phyloP scores from a whole-genome alignment of 2,797 vertebrate species.

The Tragelaphus eurycerus region DNA sequence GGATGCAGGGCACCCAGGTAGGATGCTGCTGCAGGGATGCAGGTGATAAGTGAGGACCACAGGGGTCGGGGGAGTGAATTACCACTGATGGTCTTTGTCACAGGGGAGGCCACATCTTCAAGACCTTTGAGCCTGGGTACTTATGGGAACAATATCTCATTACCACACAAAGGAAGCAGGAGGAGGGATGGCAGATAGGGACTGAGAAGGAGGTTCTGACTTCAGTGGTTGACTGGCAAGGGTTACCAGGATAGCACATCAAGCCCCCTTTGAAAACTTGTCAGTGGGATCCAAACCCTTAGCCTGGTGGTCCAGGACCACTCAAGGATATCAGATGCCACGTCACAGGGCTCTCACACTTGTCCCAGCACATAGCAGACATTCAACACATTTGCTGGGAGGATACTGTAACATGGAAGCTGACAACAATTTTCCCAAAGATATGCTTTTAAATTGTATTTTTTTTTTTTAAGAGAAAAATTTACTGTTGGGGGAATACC shows the following conservation, averaged over 20 bases:
- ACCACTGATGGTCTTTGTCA: neutral
- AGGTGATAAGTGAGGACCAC: too few relatives aligned
- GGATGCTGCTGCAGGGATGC: accelerated
- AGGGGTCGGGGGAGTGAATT: neutral
- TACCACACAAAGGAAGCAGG: neutral
- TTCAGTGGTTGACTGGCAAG: neutral
- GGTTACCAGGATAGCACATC: neutral
- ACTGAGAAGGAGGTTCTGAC: too few relatives aligned
- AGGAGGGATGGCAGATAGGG: neutral
- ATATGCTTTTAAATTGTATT: accelerated
- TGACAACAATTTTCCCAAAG: neutral
- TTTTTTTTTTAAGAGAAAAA: neutral
- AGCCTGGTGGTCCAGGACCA: neutral
- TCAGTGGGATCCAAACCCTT: neutral
- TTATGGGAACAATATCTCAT: neutral
- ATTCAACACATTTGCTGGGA: neutral
- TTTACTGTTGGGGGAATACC: neutral
- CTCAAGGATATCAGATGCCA: neutral
- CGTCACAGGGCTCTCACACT: too few relatives aligned
- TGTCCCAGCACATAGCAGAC: too few relatives aligned
- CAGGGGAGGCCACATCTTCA: neutral
- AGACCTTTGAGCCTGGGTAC: neutral
- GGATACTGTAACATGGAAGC: neutral
- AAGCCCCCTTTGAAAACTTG: neutral
- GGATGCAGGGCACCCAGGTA: accelerated